A percentile compares a stretch with the other conserved stretches of the same genome.
These are phyloP conservation scores for Schizaphis graminum DNA, from an alignment of 2,888 invertebrate species.

Conservation along the genomic window DNA sequence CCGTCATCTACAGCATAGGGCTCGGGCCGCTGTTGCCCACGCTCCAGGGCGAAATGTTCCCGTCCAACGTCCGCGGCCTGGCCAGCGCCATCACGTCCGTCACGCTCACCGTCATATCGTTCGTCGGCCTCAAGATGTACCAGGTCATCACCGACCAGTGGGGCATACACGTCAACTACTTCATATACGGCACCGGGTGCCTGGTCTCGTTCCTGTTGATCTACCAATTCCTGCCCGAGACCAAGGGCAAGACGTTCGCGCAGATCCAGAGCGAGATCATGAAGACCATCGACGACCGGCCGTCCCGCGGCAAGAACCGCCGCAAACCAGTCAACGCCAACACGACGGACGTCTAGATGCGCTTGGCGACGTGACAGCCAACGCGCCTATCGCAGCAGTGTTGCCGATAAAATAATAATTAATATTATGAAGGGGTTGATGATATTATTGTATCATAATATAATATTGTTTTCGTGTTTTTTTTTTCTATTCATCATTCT, in stretches of 20 bases:
- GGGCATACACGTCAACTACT: constrained; percentile 78
- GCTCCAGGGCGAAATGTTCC: constrained; percentile 77
- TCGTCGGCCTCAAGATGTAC: constrained; percentile 76
- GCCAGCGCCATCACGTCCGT: constrained; percentile 76
- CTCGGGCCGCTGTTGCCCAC: constrained; percentile 77
- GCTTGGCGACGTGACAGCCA: background rate
- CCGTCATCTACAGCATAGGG: constrained; percentile 76
- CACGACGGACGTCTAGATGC: background rate
- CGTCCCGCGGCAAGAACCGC: background rate
- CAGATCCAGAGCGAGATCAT: constrained; percentile 76
- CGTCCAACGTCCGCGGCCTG: constrained; percentile 76
- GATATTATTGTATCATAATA: background rate
- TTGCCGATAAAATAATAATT: background rate
- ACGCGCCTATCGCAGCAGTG: too few relatives aligned
- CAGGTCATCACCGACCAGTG: constrained; percentile 75
- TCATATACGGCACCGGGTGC: constrained; percentile 76
- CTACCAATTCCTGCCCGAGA: constrained; percentile 75
- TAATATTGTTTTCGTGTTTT: background rate
- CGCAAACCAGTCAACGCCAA: background rate
- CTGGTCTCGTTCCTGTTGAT: constrained; percentile 74
- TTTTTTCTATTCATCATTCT: background rate
- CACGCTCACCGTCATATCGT: constrained; percentile 75
- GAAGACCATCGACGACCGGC: background rate
- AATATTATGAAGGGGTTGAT: background rate
- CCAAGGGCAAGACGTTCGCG: constrained; percentile 80